A percentile compares a stretch with the other conserved stretches of the same genome.
Evolutionary conservation across 2,797 vertebrate species (phyloP).

Genomic region (Anabas testudineus): DNA sequence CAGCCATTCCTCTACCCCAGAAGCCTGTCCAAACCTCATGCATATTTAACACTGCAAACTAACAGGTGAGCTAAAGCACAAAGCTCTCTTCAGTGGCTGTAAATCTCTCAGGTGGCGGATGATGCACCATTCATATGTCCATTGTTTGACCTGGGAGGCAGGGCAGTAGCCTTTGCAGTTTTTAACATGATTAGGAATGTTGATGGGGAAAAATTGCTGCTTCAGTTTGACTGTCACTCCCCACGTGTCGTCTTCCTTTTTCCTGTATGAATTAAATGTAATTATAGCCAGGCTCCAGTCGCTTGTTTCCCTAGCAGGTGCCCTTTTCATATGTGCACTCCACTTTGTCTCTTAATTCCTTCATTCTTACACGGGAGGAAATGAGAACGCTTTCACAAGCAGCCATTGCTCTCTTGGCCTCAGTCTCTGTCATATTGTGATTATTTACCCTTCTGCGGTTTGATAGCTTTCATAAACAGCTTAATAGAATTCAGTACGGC

Average conservation of each 20-base stretch:
- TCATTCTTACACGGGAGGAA: conserved; percentile 49
- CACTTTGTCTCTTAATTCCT: conserved; percentile 49
- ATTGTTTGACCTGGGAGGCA: conserved; percentile 17
- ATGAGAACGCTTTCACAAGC: conserved; percentile 59
- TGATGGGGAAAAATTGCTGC: not conserved
- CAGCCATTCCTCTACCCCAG: conserved; percentile 48
- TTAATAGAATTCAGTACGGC: conserved; percentile 69
- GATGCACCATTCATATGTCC: conserved; percentile 24
- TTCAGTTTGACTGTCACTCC: not conserved
- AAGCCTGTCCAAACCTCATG: conserved; percentile 55
- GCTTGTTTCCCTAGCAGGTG: conserved; percentile 37
- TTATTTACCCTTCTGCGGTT: conserved; percentile 74
- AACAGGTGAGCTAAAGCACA: conserved; percentile 55
- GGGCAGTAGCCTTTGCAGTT: conserved; percentile 11
- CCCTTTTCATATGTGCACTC: conserved; percentile 49
- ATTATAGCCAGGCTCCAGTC: conserved; percentile 13
- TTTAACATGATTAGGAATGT: conserved; percentile 5
- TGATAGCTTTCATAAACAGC: conserved; percentile 72
- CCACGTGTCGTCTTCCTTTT: not conserved
- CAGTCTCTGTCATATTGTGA: conserved; percentile 59
- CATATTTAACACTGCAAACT: conserved; percentile 67
- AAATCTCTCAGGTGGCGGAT: conserved; percentile 27
- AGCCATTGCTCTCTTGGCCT: conserved; percentile 56
- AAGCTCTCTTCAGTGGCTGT: conserved; percentile 20
- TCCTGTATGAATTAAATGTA: conserved; percentile 12